Base-by-base conservation (phyloP, 1,140 invertebrate species). In the Neodiprion fabricii region DNA sequence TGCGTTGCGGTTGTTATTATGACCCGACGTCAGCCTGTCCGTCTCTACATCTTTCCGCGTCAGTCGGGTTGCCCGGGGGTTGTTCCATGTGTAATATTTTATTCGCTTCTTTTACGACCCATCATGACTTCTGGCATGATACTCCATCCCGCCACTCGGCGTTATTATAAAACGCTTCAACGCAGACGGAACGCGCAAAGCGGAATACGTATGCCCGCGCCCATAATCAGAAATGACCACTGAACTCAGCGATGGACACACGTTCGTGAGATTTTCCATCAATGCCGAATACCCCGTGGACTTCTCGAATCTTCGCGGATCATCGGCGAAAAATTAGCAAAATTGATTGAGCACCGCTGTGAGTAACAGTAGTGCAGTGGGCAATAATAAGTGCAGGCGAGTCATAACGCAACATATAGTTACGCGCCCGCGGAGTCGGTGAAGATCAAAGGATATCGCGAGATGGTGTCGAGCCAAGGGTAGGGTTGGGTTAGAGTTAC, bases 51-150 rank as follows among this genome's bases (percentile, higher is more conserved):
- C 53, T 61, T 61, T 11, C 53, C n/a, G 53, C 53, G 53, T 61
- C n/a, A 17, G 53, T 61, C 53, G 53, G 9, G 28, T 40, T 61
- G 53, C 53, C 53, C n/a, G 53, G 53, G 53, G 53, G 53, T 61
- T 61, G 53, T 61, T 61, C 53, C 53, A 61, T 17, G n/a, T 9
- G 53, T 17, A 86, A 86, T 87, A 86, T 86, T 86, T 87, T 87
- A 87, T 87, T 87, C 82, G 85, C 81, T 86, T 84, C 86, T 85
- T 87, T 86, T 86, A 87, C 79, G 85, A 84, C 79, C 84, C 75
- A 61, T 61, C 53, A 61, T 61, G 53, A 17, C n/a, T 61, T 61
- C 53, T 61, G 11, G 53, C 11, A 12, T 61, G 53, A 61, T 61
- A 9, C 53, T 61, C n/a, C n/a, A 61, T 61, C n/a, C 53, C 53